Percentiles rank a stretch among this genome's conserved stretches.
phyloP scores from a whole-genome alignment of 1,140 invertebrate genomes.

The Vanessa tameamea region DNA sequence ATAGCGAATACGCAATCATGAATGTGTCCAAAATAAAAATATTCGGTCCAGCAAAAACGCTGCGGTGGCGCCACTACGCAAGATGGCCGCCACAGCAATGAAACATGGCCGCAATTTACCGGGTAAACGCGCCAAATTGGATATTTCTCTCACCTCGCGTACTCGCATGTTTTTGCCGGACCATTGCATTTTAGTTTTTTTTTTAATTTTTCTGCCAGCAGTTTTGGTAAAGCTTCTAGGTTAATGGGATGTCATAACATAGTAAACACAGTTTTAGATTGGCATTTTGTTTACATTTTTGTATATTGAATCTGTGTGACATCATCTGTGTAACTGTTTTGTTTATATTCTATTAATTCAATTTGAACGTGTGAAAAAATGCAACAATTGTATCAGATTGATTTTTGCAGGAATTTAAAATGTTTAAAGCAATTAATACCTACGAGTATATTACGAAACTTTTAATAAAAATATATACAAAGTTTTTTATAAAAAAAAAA shows the following conservation, averaged over 20 bases:
- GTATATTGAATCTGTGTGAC: conserved; percentile 1
- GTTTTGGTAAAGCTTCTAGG: conserved; percentile 24
- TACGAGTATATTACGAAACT: too few relatives aligned
- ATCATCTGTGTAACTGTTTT: neutral
- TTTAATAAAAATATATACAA: too few relatives aligned
- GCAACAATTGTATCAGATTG: neutral
- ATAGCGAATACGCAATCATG: neutral
- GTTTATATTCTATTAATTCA: conserved; percentile 8
- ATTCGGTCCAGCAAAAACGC: conserved; percentile 1
- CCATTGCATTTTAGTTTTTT: conserved; percentile 15
- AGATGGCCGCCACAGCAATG: conserved; percentile 60
- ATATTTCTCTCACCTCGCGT: conserved; percentile 60
- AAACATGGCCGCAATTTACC: conserved; percentile 73
- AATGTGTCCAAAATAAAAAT: conserved; percentile 1
- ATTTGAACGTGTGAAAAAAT: neutral
- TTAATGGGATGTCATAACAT: conserved; percentile 29
- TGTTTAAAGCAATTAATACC: too few relatives aligned
- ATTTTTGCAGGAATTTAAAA: too few relatives aligned
- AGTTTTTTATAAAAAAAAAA: too few relatives aligned
- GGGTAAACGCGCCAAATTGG: conserved; percentile 72
- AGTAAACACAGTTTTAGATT: conserved; percentile 31
- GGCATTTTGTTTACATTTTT: conserved; percentile 20
- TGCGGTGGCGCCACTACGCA: conserved; percentile 36
- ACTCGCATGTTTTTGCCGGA: conserved; percentile 16
- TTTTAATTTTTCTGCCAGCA: conserved; percentile 15